Evolutionary conservation across 1,140 invertebrate genomes (phyloP).

Genomic region (Leguminivora glycinivorella): DNA sequence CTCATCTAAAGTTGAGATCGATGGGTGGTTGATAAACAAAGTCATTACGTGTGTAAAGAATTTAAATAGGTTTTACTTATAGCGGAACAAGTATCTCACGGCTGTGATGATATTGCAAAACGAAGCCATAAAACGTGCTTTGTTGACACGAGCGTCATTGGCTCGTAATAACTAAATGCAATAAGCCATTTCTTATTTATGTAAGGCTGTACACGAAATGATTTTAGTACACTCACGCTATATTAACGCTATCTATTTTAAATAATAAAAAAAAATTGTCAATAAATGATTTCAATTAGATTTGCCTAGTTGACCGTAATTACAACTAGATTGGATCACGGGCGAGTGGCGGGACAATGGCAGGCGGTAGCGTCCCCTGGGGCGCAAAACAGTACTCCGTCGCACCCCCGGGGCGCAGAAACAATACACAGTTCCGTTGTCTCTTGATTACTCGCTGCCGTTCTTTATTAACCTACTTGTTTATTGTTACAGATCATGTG

Average conservation of each 20-base stretch:
- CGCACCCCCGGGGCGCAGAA: slow-evolving; percentile 27
- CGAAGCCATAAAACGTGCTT: slow-evolving; percentile 43
- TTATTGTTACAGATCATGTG: slow-evolving; percentile 74
- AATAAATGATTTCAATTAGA: neutral
- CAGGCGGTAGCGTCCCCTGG: slow-evolving; percentile 35
- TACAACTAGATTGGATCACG: slow-evolving; percentile 14
- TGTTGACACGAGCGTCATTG: slow-evolving; percentile 19
- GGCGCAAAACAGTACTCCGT: neutral
- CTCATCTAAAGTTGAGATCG: too few relatives aligned
- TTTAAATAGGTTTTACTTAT: neutral
- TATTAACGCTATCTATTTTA: neutral
- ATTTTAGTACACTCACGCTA: neutral
- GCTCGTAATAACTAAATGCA: slow-evolving; percentile 15
- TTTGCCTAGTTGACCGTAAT: neutral
- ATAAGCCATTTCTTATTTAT: slow-evolving; percentile 17
- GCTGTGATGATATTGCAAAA: slow-evolving; percentile 34
- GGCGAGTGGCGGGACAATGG: slow-evolving; percentile 47
- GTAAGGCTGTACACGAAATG: neutral
- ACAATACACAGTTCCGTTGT: slow-evolving; percentile 41
- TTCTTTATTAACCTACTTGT: slow-evolving; percentile 33
- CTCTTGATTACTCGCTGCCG: neutral
- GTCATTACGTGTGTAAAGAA: neutral
- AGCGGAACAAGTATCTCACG: slow-evolving; percentile 3
- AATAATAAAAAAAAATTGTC: too few relatives aligned
- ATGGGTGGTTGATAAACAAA: neutral